Base-by-base conservation (phyloP, 2,113 vertebrate genomes). In the Aviceda subcristata region DNA sequence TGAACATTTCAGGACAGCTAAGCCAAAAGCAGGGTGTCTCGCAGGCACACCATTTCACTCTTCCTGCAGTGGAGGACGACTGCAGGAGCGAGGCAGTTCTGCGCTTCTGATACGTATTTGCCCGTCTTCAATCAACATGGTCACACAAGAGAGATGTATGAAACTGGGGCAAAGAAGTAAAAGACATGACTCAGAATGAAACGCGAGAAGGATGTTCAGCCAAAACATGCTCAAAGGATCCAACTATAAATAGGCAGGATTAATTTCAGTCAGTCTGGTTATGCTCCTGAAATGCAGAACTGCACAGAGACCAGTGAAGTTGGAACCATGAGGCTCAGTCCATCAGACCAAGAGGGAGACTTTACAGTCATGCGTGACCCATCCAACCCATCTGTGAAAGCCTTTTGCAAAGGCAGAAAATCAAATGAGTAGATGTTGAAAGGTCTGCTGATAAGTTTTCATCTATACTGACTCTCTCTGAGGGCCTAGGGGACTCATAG, bases 11-110 rank as follows among this genome's bases (percentile, higher is more conserved):
- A 3, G 16, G 32, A 51, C 34, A 89, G 19, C 18, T 46, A 7
- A 50, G 60, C 14, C 27, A 38, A 38, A n/a, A 23, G 10, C 7
- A 23, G 53, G 23, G 23, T 57, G 59, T 32, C 41, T 56, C 3
- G 1, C 22, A 56, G 46, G 3, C 13, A 22, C 1, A 0, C 8
- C 1, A 2, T 51, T 63, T 29, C 32, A 6, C 34, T 41, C 51
- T 24, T 72, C 36, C 32, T 9, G 10, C 1, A 1, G 24, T 6
- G 21, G 32, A 64, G n/a, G 38, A 30, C n/a, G n/a, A 8, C 69
- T 66, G 63, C 22, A 29, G 38, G 50, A 59, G 29, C 1, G 3
- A n/a, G 64, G 34, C 29, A 27, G 29, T 63, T 69, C 29, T 57
- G 59, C 19, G 2, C 53, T 36, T 26, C 48, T n/a, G 38, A 3